Evolutionary conservation across 2,888 invertebrate species (phyloP), one percentile per base, ranked within the genome.

Genomic region (Coecobrya sp.): DNA sequence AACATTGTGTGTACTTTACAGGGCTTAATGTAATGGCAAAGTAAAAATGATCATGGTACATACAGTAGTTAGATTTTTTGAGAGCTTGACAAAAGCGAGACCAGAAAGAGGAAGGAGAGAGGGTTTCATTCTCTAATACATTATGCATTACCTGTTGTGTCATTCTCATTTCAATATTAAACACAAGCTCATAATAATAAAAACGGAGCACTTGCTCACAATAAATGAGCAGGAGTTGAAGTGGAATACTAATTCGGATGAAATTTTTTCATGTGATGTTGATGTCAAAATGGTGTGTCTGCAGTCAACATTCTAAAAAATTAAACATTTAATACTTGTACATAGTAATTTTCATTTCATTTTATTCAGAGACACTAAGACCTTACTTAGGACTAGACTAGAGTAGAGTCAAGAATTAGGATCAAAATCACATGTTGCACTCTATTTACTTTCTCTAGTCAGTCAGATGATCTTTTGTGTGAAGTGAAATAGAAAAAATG

Each of bases 101-200:
- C 42, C 19, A n/a, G 42, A 0, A 5, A 42, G 42, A 25, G 73
- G 7, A 30, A 68, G 55, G 73, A 55, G 27, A n/a, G 62, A 25
- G 87, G 62, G 62, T 73, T 87, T 76, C 0, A 76, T 76, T 36
- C 36, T 65, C 27, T 25, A 79, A 88, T 79, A 65, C 79, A 88
- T 88, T 79, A 88, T 88, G 79, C 87, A 88, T 88, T 88, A 88
- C 87, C 87, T 88, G 87, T 88, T 88, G 87, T 88, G 65, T 79
- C 59, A 59, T 86, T 76, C 79, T 65, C 49, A 79, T 79, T 79
- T 65, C 22, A 73, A 42, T 42, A 25, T 70, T 42, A 62, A 70
- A 36, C 19, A 25, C 52, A 84, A 42, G 22, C 16, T n/a, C n/a
- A 55, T 19, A 62, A 13, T n/a, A 22, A 36, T 30, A 11, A 84